These are phyloP conservation scores for Loxodonta africana DNA, from an alignment of 2,113 vertebrate species.

Conservation along the genomic window DNA sequence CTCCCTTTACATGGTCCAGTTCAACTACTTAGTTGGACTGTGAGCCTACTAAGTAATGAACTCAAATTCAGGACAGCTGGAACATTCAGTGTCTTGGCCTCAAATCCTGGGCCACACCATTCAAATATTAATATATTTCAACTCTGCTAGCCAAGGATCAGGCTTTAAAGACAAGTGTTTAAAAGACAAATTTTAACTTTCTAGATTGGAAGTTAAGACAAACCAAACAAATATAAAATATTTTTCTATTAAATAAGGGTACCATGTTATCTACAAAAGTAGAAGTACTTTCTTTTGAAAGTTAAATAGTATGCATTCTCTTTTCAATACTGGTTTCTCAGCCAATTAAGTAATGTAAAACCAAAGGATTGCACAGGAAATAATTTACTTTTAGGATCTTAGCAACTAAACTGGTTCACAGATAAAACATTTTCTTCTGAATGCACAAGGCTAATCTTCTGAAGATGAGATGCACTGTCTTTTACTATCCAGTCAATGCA, in stretches of 20 bases:
- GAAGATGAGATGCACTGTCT: background rate
- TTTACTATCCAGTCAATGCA: background rate
- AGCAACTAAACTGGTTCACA: slow-evolving; percentile 10
- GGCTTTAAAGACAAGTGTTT: slow-evolving; percentile 53
- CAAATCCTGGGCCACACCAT: slow-evolving; percentile 47
- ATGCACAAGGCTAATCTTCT: slow-evolving; percentile 20
- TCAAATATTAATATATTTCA: slow-evolving; percentile 64
- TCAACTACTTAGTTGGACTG: slow-evolving; percentile 37
- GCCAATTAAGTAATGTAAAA: slow-evolving; percentile 51
- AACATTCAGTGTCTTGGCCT: background rate
- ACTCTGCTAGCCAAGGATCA: background rate
- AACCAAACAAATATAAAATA: background rate
- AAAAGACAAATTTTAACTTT: slow-evolving; percentile 49
- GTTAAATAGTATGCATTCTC: background rate
- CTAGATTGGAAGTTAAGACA: slow-evolving; percentile 51
- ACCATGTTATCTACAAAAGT: background rate
- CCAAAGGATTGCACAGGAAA: slow-evolving; percentile 16
- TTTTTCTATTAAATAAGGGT: background rate
- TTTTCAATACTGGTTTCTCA: slow-evolving; percentile 40
- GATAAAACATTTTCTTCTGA: background rate
- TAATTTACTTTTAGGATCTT: slow-evolving; percentile 58
- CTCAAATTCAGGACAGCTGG: slow-evolving; percentile 20
- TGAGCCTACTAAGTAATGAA: slow-evolving; percentile 52
- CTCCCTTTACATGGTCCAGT: background rate
- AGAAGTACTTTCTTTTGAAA: background rate